Percentiles rank a stretch among this genome's conserved stretches.
Evolutionary conservation across 2,797 vertebrate genomes (phyloP).

Genomic region (Malacoctenus gilli): DNA sequence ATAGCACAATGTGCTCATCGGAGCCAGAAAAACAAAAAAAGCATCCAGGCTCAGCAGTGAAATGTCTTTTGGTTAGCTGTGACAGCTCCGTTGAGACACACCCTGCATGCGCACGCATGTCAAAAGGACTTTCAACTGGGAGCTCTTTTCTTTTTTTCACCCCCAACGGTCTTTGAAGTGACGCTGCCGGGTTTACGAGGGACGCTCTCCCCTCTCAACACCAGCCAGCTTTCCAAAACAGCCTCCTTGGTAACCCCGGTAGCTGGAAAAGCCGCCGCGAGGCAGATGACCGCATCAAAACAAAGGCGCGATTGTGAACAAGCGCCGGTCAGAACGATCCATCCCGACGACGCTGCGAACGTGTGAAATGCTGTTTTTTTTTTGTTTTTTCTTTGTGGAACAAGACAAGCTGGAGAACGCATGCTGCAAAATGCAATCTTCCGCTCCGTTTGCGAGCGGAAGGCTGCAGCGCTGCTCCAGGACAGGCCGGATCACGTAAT

Average conservation of each 20-base stretch:
- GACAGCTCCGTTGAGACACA: slow-evolving; percentile 31
- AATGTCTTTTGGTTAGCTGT: slow-evolving; percentile 20
- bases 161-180: slow-evolving; percentile 72
- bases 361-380: slow-evolving; percentile 1
- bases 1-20: slow-evolving; percentile 23
- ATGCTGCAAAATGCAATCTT: not conserved
- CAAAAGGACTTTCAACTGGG: no score
- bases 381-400: no score
- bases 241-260: slow-evolving; percentile 74
- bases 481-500: not conserved
- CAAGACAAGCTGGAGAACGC: not conserved
- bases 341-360: slow-evolving; percentile 28
- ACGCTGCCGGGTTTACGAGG: slow-evolving; percentile 66
- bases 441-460: not conserved
- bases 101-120: no score
- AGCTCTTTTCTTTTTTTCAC: no score
- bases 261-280: slow-evolving; percentile 42
- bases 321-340: slow-evolving; percentile 8
- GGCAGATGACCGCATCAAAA: slow-evolving; percentile 7
- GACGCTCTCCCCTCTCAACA: slow-evolving; percentile 64
- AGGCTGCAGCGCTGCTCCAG: not conserved
- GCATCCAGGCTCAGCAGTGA: slow-evolving; percentile 5
- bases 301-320: slow-evolving; percentile 14
- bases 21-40: slow-evolving; percentile 20
- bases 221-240: slow-evolving; percentile 83